Conservation (phyloP, 2,113 vertebrate species). For the Myocastor coypus region DNA sequence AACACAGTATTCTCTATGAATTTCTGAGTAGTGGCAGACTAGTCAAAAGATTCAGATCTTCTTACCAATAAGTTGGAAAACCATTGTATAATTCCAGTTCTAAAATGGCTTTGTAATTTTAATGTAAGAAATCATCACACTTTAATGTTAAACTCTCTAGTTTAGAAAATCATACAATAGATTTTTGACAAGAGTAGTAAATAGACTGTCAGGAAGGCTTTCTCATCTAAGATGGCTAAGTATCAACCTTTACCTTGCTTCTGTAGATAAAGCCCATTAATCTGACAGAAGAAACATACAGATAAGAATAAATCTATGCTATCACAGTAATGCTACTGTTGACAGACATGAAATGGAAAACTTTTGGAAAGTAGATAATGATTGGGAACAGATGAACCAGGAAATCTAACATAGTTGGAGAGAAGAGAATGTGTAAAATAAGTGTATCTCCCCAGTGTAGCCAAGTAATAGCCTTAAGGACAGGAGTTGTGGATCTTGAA, state of each 20-base stretch:
- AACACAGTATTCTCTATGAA: not conserved
- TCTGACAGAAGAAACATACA: not conserved
- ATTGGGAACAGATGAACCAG: not conserved
- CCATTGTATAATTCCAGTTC: not conserved
- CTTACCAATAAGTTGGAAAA: not conserved
- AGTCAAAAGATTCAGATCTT: not conserved
- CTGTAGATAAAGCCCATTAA: slow-evolving; percentile 15
- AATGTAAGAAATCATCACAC: not conserved
- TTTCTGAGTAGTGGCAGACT: not conserved
- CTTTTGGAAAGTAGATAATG: not conserved
- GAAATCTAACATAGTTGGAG: not conserved
- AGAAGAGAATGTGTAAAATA: not conserved
- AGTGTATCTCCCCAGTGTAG: not conserved
- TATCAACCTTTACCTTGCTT: not conserved
- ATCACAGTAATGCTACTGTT: not conserved
- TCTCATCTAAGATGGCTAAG: not conserved
- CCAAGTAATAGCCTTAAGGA: not conserved
- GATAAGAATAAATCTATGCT: not conserved
- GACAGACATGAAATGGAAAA: slow-evolving; percentile 1
- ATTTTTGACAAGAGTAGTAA: not conserved
- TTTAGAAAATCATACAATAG: not conserved
- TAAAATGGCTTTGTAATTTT: not conserved
- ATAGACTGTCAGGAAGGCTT: not conserved
- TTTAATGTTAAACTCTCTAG: not conserved
- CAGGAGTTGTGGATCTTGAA: not conserved